Evolutionary conservation across 2,888 invertebrate species (phyloP).

Genomic region (Chorisops tibialis): DNA sequence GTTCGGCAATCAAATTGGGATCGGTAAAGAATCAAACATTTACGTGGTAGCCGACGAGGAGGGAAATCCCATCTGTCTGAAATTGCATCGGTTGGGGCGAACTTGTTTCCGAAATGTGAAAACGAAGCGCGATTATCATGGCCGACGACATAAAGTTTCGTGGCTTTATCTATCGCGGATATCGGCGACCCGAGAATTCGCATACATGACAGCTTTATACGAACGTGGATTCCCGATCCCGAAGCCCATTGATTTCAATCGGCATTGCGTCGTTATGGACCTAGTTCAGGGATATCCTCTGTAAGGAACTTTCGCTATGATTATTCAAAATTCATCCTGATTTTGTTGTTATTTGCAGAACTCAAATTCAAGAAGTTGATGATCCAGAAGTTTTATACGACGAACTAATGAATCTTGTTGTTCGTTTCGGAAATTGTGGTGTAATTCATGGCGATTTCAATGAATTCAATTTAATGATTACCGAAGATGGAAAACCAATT

Average conservation of each 20-base stretch:
- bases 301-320: constrained; percentile 55
- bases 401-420: constrained; percentile 89
- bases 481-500: constrained; percentile 72
- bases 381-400: constrained; percentile 82
- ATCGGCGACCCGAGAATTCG: constrained; percentile 96
- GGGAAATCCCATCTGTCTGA: constrained; percentile 78
- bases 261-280: constrained; percentile 97
- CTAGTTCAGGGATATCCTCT: constrained; percentile 77
- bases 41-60: constrained; percentile 83
- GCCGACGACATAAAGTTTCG: constrained; percentile 80
- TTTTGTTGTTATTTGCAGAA: constrained; percentile 49
- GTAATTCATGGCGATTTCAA: constrained; percentile 99
- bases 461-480: constrained; percentile 95
- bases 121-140: constrained; percentile 95
- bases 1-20: constrained; percentile 97
- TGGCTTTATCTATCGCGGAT: constrained; percentile 97
- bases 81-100: constrained; percentile 86
- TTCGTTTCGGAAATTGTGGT: constrained; percentile 86
- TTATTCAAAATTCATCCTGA: not conserved
- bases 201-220: constrained; percentile 92
- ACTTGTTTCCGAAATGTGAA: constrained; percentile 95
- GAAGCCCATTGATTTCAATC: constrained; percentile 87
- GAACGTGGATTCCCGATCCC: constrained; percentile 93
- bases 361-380: constrained; percentile 61
- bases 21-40: constrained; percentile 98